Evolutionary conservation across 2,888 invertebrate species (phyloP), one percentile per base, ranked within the genome.

Genomic region (Brachylomia viminalis): DNA sequence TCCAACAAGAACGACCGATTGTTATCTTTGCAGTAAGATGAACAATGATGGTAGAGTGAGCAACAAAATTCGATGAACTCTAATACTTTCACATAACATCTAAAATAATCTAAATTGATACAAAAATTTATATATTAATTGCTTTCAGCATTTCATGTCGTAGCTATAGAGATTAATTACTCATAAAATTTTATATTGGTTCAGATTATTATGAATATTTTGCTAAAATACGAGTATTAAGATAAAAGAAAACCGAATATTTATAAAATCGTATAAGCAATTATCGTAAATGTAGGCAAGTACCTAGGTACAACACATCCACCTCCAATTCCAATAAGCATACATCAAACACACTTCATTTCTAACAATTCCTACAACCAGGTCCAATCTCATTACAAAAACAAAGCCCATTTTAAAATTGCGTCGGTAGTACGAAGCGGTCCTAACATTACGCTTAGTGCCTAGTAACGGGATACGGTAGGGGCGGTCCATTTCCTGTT

Each of bases 401-500:
- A 83, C 80, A 77, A 75, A 62, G 27, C 67, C 54, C 64, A 65
- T 52, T 71, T 61, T 68, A 64, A 78, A 84, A 82, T 72, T 45
- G 71, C 69, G 71, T 45, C 17, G 27, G 73, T 65, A 84, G 69
- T 81, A 27, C 45, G 54, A 72, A 68, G 72, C 80, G 69, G 33
- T 79, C 54, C 73, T 71, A 78, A 75, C 82, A 79, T 69, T 54
- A 54, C 68, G 64, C 67, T 78, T 76, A 79, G 73, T 84, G 82
- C 75, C 70, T 64, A 62, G 87, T 85, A 83, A 86, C 71, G 68
- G 76, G 80, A 82, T 76, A 73, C 79, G 72, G 65, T 59, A 73
- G 62, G 79, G 80, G 77, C 80, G 85, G 84, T 71, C 76, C 84
- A 75, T 77, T 80, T 81, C 77, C 79, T 70, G 79, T 67, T 86